Base-by-base conservation (phyloP, 30 jellyfish, hydroid and myxozoan genomes). In the Phacellophora camtschatica region DNA sequence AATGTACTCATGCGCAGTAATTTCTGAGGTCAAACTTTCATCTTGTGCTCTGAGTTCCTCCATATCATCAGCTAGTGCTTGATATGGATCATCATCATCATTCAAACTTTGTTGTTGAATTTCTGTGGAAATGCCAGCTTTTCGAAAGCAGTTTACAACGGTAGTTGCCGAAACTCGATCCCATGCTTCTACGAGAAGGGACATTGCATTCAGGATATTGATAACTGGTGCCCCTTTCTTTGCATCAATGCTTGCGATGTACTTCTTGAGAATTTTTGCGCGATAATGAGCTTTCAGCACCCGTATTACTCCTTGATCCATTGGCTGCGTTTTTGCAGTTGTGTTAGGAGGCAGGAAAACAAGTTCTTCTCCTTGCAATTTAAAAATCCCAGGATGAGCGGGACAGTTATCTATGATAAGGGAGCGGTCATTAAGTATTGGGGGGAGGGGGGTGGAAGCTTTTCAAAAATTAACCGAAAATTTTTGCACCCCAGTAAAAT, bases 251-350 rank as follows among this genome's bases (percentile, higher is more conserved):
- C 59, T 58, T 35, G 37, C n/a, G 78, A 64, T 64, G 78, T 29
- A 29, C 16, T 64, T 64, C 58, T 64, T 56, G 29, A 64, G 59
- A 29, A 64, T 12, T 28, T 28, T 35, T 64, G 78, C 34, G 30
- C 41, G n/a, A 48, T 43, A 18, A 30, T 35, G 39, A 1, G 72
- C 74, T 36, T 69, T 65, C 20, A 65, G 7, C 2, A 29, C 23
- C 2, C 71, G 74, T 2, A 71, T 71, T 9, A 71, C 85, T 4
- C 73, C 85, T 19, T 48, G 72, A 29, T 71, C 85, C 85, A 71
- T 71, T 18, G 85, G 82, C 45, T 67, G 82, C 1, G 82, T 67
- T 37, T 39, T 4, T 3, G 71, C 20, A 6, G 85, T 71, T 43
- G 85, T 71, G 62, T 71, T 71, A 3, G 85, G 85, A 2, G 74